phyloP scores from a whole-genome alignment of 2,113 vertebrate genomes.

The Dicerorhinus sumatrensis region DNA sequence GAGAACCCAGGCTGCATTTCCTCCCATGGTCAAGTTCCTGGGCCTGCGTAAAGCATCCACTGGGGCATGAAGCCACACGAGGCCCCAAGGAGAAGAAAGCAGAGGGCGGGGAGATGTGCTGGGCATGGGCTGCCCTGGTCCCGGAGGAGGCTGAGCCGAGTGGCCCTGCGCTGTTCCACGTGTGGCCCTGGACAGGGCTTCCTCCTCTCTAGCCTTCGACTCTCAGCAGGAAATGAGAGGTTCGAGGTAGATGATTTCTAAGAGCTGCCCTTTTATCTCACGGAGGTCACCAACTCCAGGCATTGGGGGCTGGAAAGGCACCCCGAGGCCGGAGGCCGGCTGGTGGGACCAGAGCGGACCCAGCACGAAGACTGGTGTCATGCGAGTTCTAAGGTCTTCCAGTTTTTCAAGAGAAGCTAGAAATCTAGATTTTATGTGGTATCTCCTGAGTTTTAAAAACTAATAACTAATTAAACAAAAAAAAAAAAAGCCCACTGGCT shows the following conservation, averaged over 20 bases:
- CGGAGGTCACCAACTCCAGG: background rate
- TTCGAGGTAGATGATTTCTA: background rate
- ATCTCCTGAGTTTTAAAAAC: background rate
- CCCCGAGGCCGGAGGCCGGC: background rate
- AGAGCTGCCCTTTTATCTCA: background rate
- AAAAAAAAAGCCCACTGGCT: background rate
- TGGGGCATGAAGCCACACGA: accelerated
- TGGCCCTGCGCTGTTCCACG: accelerated
- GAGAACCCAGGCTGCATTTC: background rate
- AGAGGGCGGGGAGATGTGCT: accelerated
- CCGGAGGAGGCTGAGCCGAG: background rate
- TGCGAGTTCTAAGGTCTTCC: background rate
- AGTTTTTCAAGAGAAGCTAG: background rate
- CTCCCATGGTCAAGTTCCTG: background rate
- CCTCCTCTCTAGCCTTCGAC: background rate
- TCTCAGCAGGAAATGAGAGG: background rate
- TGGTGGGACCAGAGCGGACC: background rate
- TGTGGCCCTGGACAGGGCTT: background rate
- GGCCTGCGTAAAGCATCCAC: background rate
- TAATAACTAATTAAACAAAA: background rate
- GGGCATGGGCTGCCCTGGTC: accelerated
- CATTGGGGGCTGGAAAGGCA: background rate
- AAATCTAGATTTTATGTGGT: background rate
- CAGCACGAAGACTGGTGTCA: background rate
- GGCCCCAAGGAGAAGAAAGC: accelerated